Evolutionary conservation across 2,797 vertebrate genomes (phyloP).

Genomic region (Halcyon chelicuti): DNA sequence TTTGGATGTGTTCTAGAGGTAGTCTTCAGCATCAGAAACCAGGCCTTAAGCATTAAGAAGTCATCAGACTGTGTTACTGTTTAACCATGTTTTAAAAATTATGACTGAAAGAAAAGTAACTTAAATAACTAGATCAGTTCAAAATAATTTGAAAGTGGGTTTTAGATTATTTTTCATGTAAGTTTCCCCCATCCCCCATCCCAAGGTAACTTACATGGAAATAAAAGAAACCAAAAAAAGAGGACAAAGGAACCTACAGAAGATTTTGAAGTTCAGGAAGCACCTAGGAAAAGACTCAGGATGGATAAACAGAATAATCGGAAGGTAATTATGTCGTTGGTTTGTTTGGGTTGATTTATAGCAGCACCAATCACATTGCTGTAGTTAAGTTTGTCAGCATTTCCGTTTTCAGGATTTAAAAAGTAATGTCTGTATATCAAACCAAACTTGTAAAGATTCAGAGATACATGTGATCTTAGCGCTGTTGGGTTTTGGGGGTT

Average conservation of each 20-base stretch:
- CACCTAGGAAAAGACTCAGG: conserved; percentile 82
- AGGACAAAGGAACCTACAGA: conserved; percentile 75
- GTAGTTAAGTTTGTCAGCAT: conserved; percentile 72
- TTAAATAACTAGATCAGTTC: conserved; percentile 56
- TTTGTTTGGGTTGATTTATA: conserved; percentile 48
- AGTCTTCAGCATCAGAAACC: conserved; percentile 10
- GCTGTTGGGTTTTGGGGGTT: not conserved
- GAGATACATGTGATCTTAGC: not conserved
- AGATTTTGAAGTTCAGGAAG: conserved; percentile 76
- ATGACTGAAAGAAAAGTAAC: conserved; percentile 58
- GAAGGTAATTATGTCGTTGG: conserved; percentile 77
- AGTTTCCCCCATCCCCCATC: conserved; percentile 73
- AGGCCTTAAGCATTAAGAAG: not conserved
- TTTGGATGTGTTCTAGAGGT: conserved; percentile 7
- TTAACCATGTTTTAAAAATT: conserved; percentile 50
- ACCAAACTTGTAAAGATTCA: not conserved
- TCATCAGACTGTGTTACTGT: conserved; percentile 35
- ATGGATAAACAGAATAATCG: conserved; percentile 79
- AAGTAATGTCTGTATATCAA: not conserved
- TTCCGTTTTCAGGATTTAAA: conserved; percentile 46
- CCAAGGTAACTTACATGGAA: conserved; percentile 81
- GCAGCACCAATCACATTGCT: conserved; percentile 43
- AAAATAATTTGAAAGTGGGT: conserved; percentile 45
- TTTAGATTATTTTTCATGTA: conserved; percentile 72
- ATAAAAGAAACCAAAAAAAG: conserved; percentile 80